phyloP scores from a whole-genome alignment of 2,888 invertebrate genomes.

The Dolichopus griseipennis region DNA sequence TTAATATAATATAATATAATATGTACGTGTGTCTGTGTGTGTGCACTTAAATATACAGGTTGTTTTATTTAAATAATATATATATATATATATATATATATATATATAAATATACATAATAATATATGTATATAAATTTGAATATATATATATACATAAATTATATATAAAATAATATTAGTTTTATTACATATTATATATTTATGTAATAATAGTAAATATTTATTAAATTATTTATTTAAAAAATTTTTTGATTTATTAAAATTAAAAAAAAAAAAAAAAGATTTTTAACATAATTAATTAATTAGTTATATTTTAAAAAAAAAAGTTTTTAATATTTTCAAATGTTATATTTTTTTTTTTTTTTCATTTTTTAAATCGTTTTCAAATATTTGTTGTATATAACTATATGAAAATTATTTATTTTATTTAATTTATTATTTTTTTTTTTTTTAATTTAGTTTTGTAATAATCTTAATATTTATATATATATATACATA shows the following conservation, averaged over 20 bases:
- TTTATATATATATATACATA: conserved; percentile 12
- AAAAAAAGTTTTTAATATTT: conserved; percentile 15
- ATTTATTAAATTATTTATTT: not conserved
- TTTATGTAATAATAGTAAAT: not conserved
- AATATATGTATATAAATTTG: no score
- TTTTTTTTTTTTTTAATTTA: conserved; percentile 17
- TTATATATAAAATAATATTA: no score
- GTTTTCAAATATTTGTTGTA: not conserved
- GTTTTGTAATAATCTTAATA: conserved; percentile 8
- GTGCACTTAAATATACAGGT: conserved; percentile 8
- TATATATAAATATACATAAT: not conserved
- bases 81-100: conserved; percentile 8
- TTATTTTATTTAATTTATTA: conserved; percentile 2
- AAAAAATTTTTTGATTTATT: not conserved
- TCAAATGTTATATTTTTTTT: conserved; percentile 2
- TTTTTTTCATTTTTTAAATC: conserved; percentile 13
- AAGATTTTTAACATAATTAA: not conserved
- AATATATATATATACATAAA: no score
- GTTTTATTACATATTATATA: not conserved
- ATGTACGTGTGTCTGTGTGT: conserved; percentile 6
- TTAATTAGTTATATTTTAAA: not conserved
- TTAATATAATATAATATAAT: conserved; percentile 1
- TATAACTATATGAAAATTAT: not conserved
- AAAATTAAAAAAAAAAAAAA: not conserved
- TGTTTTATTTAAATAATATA: conserved; percentile 11